Evolutionary conservation across 2,888 invertebrate species (phyloP).

Genomic region (Caradrina clavipalpis): DNA sequence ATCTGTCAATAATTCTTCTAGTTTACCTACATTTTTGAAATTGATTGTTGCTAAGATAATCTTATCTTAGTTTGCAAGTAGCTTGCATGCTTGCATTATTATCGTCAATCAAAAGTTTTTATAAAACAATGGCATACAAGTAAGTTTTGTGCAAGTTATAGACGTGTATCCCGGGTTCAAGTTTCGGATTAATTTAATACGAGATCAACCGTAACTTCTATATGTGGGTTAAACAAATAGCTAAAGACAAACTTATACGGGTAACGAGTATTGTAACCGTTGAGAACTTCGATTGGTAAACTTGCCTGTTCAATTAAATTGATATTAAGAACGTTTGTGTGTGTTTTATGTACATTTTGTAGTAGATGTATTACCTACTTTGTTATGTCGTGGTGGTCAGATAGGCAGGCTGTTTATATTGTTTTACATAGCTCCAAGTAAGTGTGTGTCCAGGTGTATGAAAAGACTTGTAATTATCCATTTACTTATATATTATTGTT

Average conservation of each 20-base stretch:
- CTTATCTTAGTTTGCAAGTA: neutral
- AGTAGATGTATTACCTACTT: too few relatives aligned
- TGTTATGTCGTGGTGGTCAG: too few relatives aligned
- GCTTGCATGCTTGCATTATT: neutral
- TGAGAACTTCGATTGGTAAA: constrained; percentile 50
- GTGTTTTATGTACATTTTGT: neutral
- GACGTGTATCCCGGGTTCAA: neutral
- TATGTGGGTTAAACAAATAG: constrained; percentile 61
- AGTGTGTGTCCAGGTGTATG: too few relatives aligned
- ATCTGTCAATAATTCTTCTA: too few relatives aligned
- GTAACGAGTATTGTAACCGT: constrained; percentile 51
- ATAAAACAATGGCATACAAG: neutral
- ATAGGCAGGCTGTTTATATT: too few relatives aligned
- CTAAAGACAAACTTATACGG: constrained; percentile 43
- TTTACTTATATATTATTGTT: too few relatives aligned
- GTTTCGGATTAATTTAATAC: constrained; percentile 40
- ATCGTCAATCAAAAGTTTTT: too few relatives aligned
- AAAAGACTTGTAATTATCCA: too few relatives aligned
- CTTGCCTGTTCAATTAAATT: constrained; percentile 50
- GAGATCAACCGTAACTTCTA: constrained; percentile 37
- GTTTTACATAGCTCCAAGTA: too few relatives aligned
- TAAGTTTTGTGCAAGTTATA: neutral
- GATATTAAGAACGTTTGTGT: constrained; percentile 3
- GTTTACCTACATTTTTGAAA: too few relatives aligned
- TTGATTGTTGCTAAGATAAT: too few relatives aligned